Conservation (phyloP, 2,113 vertebrate genomes). For the Lamprologus lemairii region DNA sequence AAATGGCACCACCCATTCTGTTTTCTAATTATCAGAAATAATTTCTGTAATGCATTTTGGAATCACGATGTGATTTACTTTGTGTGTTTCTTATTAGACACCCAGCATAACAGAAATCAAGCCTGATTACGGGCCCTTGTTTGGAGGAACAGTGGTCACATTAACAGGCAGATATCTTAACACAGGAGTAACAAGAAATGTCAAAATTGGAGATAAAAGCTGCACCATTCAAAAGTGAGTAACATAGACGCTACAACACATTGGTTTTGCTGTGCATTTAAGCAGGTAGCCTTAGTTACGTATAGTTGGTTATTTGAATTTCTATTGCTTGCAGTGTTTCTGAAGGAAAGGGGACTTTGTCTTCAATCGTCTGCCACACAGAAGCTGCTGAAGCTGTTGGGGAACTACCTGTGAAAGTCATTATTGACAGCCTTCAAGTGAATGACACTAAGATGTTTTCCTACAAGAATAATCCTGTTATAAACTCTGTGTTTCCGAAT, state of each 20-base stretch:
- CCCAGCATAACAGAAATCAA: constrained; percentile 72
- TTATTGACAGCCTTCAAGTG: constrained; percentile 74
- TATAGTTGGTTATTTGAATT: background rate
- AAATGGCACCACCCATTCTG: background rate
- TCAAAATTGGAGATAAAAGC: constrained; percentile 68
- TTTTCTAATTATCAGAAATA: background rate
- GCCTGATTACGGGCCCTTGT: constrained; percentile 77
- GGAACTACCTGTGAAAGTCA: constrained; percentile 53
- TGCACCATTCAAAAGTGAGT: constrained; percentile 68
- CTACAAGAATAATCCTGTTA: constrained; percentile 75
- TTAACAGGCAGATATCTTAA: constrained; percentile 75
- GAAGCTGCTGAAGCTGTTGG: background rate
- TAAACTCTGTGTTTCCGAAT: constrained; percentile 66
- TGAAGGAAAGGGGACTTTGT: constrained; percentile 7
- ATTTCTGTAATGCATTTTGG: background rate
- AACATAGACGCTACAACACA: background rate
- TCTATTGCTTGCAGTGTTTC: constrained; percentile 17
- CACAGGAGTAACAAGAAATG: constrained; percentile 67
- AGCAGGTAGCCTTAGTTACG: background rate
- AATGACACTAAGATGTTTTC: constrained; percentile 61
- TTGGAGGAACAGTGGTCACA: constrained; percentile 80
- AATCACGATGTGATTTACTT: background rate
- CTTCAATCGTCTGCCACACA: constrained; percentile 59
- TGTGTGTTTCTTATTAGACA: constrained; percentile 60
- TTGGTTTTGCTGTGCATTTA: background rate